Base-by-base conservation (phyloP, 2,797 vertebrate species). In the Moxostoma hubbsi region DNA sequence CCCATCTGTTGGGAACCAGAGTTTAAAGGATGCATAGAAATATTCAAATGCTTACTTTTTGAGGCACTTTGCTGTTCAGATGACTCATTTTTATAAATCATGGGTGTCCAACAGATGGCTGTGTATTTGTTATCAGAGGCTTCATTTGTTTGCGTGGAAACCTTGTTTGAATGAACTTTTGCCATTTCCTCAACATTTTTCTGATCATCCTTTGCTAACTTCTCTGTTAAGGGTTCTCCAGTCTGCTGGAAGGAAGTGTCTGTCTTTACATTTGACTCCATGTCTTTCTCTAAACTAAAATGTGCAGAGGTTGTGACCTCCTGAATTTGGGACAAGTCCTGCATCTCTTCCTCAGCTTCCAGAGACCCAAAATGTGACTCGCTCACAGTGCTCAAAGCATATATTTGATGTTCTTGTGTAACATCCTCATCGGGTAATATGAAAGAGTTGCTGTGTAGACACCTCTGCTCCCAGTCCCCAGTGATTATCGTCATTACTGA, bases 401-500 rank as follows among this genome's bases (percentile, higher is more conserved):
- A 81, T 51, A 36, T 78, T 46, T 82, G 82, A 53, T 46, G n/a
- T n/a, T 51, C 74, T 12, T 85, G 85, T 66, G 24, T 7, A 24
- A 81, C 75, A 43, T 58, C 77, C 59, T 89, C 80, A 12, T 83
- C 68, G 9, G 50, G 16, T 7, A 50, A 10, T 63, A 49, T 49
- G 54, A 83, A 75, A 58, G 50, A 73, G 43, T 92, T 79, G 0
- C 78, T 83, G 81, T 91, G 93, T 78, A 92, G 83, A 54, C 89
- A 81, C 13, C 87, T 92, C 85, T 80, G 87, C 73, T 94, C 85
- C 66, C 83, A 70, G 73, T 82, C 85, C 54, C 86, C 90, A 69
- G 81, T 87, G 85, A 88, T 76, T 45, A 90, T 86, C 5, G 89
- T 91, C 13, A 82, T 81, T 58, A 89, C 86, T 0, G 92, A 92